These are phyloP conservation scores for Agrochola lota DNA, from an alignment of 2,888 invertebrate species.

Conservation along the genomic window DNA sequence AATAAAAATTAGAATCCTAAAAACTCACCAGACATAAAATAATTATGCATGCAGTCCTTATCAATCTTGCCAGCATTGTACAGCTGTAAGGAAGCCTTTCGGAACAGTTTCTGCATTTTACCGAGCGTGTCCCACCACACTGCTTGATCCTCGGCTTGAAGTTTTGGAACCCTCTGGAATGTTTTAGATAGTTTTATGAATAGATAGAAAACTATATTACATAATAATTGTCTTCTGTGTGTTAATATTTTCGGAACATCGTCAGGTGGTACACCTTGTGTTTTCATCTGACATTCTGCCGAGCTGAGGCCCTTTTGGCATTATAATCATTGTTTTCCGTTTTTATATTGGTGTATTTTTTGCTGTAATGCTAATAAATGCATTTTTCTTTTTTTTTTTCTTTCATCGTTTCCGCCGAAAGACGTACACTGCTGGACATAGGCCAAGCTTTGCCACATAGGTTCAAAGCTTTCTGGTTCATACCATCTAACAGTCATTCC, in stretches of 20 bases:
- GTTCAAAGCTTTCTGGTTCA: neutral
- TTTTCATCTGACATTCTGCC: too few species aligned
- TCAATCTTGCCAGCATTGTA: constrained; percentile 96
- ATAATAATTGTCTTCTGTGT: neutral
- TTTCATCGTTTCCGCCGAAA: neutral
- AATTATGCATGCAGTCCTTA: constrained; percentile 98
- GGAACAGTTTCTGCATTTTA: constrained; percentile 98
- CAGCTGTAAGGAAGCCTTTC: constrained; percentile 97
- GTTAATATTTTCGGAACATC: neutral
- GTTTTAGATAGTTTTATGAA: neutral
- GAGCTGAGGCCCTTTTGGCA: too few species aligned
- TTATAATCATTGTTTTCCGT: too few species aligned
- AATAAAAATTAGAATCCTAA: too few species aligned
- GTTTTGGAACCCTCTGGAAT: constrained; percentile 96
- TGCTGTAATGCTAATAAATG: too few species aligned
- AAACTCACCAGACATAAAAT: constrained; percentile 98
- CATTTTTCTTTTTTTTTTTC: too few species aligned
- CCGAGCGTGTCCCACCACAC: constrained; percentile 99
- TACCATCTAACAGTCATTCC: neutral
- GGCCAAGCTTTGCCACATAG: neutral
- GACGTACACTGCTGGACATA: neutral
- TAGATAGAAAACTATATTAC: neutral
- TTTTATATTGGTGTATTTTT: too few species aligned
- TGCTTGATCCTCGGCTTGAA: constrained; percentile 98
- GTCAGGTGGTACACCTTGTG: neutral